phyloP scores from a whole-genome alignment of 2,113 vertebrate genomes.

The Cranoglanis bouderius region DNA sequence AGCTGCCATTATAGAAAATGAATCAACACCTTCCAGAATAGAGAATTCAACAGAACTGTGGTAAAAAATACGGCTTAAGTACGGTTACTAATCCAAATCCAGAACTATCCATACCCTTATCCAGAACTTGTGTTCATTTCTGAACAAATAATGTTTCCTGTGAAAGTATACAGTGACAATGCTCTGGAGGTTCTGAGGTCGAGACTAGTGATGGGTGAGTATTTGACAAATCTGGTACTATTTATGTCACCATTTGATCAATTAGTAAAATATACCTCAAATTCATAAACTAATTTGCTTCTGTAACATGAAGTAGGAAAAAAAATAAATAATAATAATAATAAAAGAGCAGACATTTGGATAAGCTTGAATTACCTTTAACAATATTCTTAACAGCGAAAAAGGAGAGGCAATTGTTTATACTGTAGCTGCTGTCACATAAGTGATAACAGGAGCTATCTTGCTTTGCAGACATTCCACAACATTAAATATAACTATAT shows the following conservation, averaged over 20 bases:
- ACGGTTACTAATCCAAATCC: not conserved
- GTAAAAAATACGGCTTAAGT: not conserved
- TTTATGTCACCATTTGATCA: not conserved
- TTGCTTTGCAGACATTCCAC: too few relatives aligned
- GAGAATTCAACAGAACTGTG: not conserved
- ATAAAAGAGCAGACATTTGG: too few relatives aligned
- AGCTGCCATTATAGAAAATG: not conserved
- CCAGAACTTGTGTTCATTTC: not conserved
- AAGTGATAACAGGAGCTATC: too few relatives aligned
- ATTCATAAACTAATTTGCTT: not conserved
- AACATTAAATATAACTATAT: too few relatives aligned
- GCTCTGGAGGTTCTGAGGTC: not conserved
- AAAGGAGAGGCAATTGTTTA: too few relatives aligned
- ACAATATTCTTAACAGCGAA: too few relatives aligned
- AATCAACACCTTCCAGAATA: not conserved
- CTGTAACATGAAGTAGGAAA: too few relatives aligned
- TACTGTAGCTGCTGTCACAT: too few relatives aligned
- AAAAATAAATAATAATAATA: too few relatives aligned
- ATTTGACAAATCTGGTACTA: not conserved
- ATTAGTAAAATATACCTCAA: not conserved
- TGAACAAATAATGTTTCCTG: not conserved
- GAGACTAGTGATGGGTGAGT: not conserved
- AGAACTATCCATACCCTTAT: not conserved
- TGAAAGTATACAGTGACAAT: not conserved
- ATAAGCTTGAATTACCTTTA: too few relatives aligned